Evolutionary conservation across 2,888 invertebrate species (phyloP).

Genomic region (Noctua comes): DNA sequence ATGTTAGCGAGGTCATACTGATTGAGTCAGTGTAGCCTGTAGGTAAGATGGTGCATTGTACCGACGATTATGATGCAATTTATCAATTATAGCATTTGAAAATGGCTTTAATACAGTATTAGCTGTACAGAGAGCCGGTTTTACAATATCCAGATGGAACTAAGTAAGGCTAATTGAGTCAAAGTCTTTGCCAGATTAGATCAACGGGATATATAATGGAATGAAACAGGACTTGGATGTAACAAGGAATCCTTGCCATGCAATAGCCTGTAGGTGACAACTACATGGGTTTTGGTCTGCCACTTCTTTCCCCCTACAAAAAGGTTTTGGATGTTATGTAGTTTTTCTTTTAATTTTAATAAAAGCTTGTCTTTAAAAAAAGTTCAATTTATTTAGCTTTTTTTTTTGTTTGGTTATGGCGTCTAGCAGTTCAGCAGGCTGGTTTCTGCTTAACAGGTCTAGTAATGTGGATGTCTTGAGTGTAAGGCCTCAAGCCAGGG

Average conservation of each 20-base stretch:
- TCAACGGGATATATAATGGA: not conserved
- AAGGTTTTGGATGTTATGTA: too few species aligned
- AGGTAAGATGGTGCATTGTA: not conserved
- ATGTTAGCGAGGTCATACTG: slow-evolving; percentile 20
- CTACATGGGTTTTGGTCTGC: not conserved
- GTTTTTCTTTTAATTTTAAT: too few species aligned
- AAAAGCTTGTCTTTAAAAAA: too few species aligned
- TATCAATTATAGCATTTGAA: not conserved
- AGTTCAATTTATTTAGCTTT: too few species aligned
- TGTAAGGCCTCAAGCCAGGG: too few species aligned
- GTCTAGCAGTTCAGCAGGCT: too few species aligned
- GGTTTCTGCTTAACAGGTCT: too few species aligned
- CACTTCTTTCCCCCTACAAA: too few species aligned
- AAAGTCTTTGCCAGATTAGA: not conserved
- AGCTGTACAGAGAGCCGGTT: not conserved
- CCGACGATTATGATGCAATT: slow-evolving; percentile 17
- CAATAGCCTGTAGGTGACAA: not conserved
- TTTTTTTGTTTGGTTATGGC: too few species aligned
- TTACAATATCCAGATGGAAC: too few species aligned
- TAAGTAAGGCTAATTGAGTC: not conserved
- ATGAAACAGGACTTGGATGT: not conserved
- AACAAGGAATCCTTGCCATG: not conserved
- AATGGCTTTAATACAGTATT: not conserved
- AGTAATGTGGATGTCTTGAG: too few species aligned
- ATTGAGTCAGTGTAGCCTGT: slow-evolving; percentile 14